Evolutionary conservation across 2,888 invertebrate species (phyloP), one percentile per base, ranked within the genome.

Genomic region (Clusia tigrina): DNA sequence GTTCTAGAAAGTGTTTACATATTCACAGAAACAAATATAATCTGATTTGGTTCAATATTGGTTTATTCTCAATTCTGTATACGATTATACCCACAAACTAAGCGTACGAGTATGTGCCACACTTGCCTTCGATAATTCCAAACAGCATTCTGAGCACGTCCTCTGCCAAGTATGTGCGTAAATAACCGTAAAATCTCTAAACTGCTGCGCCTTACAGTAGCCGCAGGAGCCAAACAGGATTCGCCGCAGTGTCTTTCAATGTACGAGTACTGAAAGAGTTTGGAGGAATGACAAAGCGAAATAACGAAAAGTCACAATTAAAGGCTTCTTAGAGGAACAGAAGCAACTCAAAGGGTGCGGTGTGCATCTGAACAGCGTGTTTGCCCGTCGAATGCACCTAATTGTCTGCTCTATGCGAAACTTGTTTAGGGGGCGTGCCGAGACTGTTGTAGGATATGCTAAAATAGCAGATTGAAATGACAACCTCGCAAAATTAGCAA

Each of bases 401-500:
- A 71, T 71, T 69, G 70, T 66, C 62, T 71, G 58, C 48, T 9
- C 48, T 48, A 22, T 5, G 22, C 6, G 48, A 57, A 18, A 74
- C 66, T 65, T 69, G 66, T 66, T 69, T 65, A 56, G 66, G 58
- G 60, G 64, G 69, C 58, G 60, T 63, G 51, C 32, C 12, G 37
- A 23, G n/a, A 22, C 38, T 23, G 18, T 64, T 61, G 65, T 18
- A 65, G 64, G 62, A 54, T 62, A 54, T 48, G 62, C 57, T 54
- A 58, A 62, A 55, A 37, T 52, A 54, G 62, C 58, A 18, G 46
- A 57, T 61, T 52, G n/a, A 61, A 63, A 64, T 65, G 61, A 62
- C 57, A 55, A 62, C 48, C 37, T 22, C 62, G 64, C 54, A 67
- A 79, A 78, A 78, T 79, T 78, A 77, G 76, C 74, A 78, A 74